These are phyloP conservation scores for Phataginus tetradactyla DNA, from an alignment of 2,797 vertebrate genomes.

Conservation along the genomic window DNA sequence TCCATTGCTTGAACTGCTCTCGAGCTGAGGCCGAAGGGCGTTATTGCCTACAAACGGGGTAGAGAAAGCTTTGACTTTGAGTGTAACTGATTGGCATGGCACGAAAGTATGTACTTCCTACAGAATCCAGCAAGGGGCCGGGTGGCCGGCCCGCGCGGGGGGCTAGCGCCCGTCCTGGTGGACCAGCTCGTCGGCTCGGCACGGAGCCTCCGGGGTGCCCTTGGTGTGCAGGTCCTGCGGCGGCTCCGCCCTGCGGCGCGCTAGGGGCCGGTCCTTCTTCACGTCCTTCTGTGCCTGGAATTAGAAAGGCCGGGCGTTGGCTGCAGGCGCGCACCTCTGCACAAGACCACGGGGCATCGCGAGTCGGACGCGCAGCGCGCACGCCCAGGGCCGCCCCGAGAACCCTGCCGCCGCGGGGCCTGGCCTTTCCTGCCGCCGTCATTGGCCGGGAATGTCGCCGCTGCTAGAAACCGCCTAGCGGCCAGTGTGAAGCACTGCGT, in stretches of 20 bases:
- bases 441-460: fast-evolving
- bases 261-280: constrained; percentile 94
- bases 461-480: fast-evolving
- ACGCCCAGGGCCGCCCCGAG: fast-evolving
- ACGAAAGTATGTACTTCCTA: constrained; percentile 90
- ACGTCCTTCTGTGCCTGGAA: constrained; percentile 93
- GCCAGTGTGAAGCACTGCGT: fast-evolving
- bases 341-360: fast-evolving
- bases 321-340: not conserved
- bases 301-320: constrained; percentile 69
- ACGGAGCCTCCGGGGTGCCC: constrained; percentile 99
- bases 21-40: constrained; percentile 86
- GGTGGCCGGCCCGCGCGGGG: constrained; percentile 79
- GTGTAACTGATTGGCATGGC: constrained; percentile 93
- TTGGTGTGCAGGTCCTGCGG: constrained; percentile 99
- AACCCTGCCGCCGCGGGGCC: not conserved
- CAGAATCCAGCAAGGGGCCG: constrained; percentile 86
- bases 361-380: fast-evolving
- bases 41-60: constrained; percentile 89
- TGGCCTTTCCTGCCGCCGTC: fast-evolving
- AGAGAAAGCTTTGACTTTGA: constrained; percentile 88
- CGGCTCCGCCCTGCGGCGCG: constrained; percentile 97
- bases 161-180: constrained; percentile 95
- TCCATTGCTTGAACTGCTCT: constrained; percentile 95
- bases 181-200: constrained; percentile 95